Conservation (phyloP, 1,140 invertebrate species). For the Sycophila sp. region DNA sequence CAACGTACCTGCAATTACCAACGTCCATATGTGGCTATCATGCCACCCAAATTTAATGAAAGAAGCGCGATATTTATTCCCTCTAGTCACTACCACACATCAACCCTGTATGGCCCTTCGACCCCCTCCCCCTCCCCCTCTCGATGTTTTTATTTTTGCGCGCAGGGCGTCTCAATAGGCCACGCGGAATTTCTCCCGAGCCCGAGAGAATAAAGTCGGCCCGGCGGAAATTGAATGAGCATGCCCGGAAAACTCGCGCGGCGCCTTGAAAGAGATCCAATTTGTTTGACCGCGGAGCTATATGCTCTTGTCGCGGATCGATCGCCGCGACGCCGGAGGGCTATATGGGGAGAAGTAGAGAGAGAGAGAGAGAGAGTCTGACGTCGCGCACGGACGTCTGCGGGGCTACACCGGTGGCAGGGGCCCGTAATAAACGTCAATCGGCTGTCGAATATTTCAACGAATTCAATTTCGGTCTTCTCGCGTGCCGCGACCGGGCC, state of each 20-base stretch:
- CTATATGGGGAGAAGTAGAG: neutral
- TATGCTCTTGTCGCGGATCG: conserved; percentile 26
- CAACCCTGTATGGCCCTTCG: too few relatives aligned
- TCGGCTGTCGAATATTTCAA: conserved; percentile 37
- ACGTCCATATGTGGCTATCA: too few relatives aligned
- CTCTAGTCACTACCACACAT: neutral
- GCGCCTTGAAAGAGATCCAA: conserved; percentile 33
- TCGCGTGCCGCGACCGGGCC: neutral
- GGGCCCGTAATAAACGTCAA: conserved; percentile 35
- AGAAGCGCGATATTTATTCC: neutral
- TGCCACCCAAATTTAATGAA: too few relatives aligned
- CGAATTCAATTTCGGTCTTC: conserved; percentile 34
- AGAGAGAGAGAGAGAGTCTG: neutral
- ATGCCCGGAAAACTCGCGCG: neutral
- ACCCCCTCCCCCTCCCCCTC: neutral
- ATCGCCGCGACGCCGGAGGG: neutral
- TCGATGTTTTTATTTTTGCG: neutral
- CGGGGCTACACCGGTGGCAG: neutral
- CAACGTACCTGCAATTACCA: too few relatives aligned
- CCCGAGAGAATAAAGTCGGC: neutral
- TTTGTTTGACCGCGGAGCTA: conserved; percentile 19
- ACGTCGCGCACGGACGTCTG: neutral
- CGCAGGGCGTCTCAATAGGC: neutral
- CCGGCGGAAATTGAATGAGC: conserved; percentile 24
- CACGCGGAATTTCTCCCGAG: neutral